Evolutionary conservation across 2,113 vertebrate species (phyloP).

Genomic region (Psilopsiagon aymara): DNA sequence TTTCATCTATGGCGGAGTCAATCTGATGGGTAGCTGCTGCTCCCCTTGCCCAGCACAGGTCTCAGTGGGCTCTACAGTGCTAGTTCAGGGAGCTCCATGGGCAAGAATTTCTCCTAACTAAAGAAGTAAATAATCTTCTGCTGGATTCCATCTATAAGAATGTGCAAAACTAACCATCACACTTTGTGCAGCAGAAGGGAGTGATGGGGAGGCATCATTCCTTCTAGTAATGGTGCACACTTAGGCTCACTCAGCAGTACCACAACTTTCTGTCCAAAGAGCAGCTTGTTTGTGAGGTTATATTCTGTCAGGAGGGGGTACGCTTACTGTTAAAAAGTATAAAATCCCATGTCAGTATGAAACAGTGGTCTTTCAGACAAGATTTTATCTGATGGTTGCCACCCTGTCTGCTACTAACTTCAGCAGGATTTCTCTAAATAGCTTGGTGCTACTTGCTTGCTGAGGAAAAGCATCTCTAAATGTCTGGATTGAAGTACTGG

Average conservation of each 20-base stretch:
- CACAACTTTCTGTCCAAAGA: background rate
- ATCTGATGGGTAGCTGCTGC: background rate
- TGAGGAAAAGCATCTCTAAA: background rate
- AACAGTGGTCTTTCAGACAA: background rate
- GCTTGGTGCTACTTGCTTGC: background rate
- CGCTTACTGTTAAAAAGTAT: background rate
- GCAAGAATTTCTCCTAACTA: background rate
- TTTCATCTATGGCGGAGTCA: background rate
- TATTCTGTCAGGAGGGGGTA: background rate
- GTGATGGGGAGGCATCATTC: background rate
- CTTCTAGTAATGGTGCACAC: background rate
- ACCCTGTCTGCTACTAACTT: background rate
- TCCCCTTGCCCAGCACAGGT: background rate
- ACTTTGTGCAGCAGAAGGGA: background rate
- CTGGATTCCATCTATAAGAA: background rate
- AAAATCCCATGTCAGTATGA: background rate
- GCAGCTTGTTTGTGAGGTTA: background rate
- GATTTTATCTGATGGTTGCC: background rate
- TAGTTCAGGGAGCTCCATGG: background rate
- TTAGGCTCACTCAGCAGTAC: background rate
- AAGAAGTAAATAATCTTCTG: background rate
- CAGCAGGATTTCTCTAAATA: constrained; percentile 14
- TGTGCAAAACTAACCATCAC: background rate
- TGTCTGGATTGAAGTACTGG: background rate
- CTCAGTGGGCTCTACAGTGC: background rate